Evolutionary conservation across 2,113 vertebrate genomes (phyloP), one percentile per base, ranked within the genome.

Genomic region (Glaucomys volans): DNA sequence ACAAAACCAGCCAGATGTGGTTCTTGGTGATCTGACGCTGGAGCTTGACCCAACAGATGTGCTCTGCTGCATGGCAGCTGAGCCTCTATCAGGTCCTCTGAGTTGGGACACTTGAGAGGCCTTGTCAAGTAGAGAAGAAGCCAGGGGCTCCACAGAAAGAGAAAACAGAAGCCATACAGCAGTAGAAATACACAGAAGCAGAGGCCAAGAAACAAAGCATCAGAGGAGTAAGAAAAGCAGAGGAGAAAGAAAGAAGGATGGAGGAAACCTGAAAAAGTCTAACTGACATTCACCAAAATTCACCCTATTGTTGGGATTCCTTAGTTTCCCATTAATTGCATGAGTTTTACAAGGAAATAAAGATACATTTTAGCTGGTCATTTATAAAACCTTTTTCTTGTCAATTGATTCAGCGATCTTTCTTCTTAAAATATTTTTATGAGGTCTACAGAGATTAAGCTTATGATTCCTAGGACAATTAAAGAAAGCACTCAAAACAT

Each of bases 351-450:
- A 81, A 80, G 37, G 22, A 92, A 87, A 93, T 84, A 40, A 87
- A 97, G 30, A 94, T 47, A 40, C 7, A 44, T 88, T 95, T 96
- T 82, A 85, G 32, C 69, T 52, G 14, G 28, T 35, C 92, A 54
- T 97, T 92, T 93, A 32, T 62, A 86, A 86, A 87, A 8, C 85
- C 72, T 83, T 85, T 57, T 89, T 59, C 85, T 80, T 94, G 30
- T 74, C 40, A 79, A 42, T 22, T 6, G 44, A 92, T 57, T 95
- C 30, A 18, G 5, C 92, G 66, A n/a, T 85, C 40, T 94, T 95
- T 83, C 32, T 76, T 94, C 42, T 93, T 52, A 83, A 91, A 76
- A 11, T n/a, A 28, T 66, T 67, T 87, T 83, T 64, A 20, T 28
- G 66, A 95, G 69, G 17, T 30, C 22, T 52, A 10, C 28, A 91